phyloP scores from a whole-genome alignment of 2,888 invertebrate species.

The Drosophila ochracea region DNA sequence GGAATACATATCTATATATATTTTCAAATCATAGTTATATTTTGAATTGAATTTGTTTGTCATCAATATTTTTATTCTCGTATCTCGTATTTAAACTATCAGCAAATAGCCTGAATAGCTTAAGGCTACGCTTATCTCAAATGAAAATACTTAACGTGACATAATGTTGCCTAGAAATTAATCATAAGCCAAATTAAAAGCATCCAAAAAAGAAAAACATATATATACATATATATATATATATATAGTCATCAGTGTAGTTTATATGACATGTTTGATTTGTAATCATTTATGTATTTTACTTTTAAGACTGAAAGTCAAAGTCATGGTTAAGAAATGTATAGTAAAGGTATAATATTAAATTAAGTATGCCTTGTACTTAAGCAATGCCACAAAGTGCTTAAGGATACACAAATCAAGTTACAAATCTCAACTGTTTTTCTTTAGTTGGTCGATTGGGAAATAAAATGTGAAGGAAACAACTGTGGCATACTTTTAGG shows the following conservation, averaged over 20 bases:
- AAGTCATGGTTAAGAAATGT: background rate
- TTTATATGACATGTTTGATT: background rate
- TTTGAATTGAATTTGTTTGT: background rate
- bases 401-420: background rate
- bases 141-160: background rate
- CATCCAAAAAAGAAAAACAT: background rate
- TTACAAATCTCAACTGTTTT: background rate
- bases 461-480: background rate
- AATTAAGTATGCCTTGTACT: background rate
- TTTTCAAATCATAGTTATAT: background rate
- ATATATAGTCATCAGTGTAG: background rate
- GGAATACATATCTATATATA: background rate
- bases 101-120: background rate
- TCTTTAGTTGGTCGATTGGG: background rate
- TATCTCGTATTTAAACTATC: background rate
- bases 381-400: background rate
- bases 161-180: background rate
- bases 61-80: background rate
- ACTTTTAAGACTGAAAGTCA: background rate
- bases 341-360: rapidly evolving
- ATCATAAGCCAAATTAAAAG: background rate
- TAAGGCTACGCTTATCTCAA: background rate
- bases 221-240: background rate
- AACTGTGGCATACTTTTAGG: background rate
- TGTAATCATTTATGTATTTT: background rate